These are phyloP conservation scores for Notolabrus celidotus DNA, from an alignment of 2,797 vertebrate species.

Conservation along the genomic window DNA sequence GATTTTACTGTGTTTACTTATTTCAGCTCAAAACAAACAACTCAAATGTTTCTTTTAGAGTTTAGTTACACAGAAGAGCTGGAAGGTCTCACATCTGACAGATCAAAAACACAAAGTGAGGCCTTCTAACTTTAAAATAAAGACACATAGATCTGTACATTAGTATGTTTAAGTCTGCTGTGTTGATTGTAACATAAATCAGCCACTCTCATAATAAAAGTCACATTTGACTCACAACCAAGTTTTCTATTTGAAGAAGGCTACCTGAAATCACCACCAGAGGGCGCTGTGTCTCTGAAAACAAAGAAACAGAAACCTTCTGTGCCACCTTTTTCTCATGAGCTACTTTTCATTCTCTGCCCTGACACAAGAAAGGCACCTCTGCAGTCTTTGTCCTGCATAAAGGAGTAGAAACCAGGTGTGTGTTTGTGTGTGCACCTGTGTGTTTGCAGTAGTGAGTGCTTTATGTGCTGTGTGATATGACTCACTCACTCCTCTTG, in stretches of 20 bases:
- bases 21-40: too few species aligned
- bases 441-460: neutral
- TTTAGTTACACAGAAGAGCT: neutral
- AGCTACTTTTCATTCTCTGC: neutral
- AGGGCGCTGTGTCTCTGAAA: constrained; percentile 10
- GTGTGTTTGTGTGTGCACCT: constrained; percentile 4
- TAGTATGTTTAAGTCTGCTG: too few species aligned
- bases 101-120: neutral
- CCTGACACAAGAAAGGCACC: neutral
- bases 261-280: neutral
- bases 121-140: too few species aligned
- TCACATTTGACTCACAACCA: too few species aligned
- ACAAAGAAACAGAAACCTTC: neutral
- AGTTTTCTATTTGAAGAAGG: too few species aligned
- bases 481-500: constrained; percentile 1
- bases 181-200: too few species aligned
- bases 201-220: too few species aligned
- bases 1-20: neutral
- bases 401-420: neutral
- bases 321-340: neutral
- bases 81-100: neutral
- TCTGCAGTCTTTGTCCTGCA: constrained; percentile 4
- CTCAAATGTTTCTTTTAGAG: too few species aligned
- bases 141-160: too few species aligned
- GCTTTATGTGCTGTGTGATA: neutral